Evolutionary conservation across 2,113 vertebrate species (phyloP).

Genomic region (Macrotis lagotis): DNA sequence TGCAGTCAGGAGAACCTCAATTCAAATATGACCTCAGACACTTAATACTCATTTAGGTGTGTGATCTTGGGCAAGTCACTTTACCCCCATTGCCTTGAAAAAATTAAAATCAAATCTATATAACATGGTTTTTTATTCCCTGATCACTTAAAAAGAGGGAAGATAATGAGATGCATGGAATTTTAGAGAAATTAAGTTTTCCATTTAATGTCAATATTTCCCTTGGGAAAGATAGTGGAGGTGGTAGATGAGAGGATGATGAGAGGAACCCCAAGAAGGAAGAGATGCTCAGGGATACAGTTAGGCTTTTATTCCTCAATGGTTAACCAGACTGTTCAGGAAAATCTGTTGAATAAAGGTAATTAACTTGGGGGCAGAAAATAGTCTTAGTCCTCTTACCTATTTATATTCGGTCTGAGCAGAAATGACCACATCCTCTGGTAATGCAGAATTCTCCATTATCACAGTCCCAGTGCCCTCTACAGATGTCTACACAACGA

Average conservation of each 20-base stretch:
- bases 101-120: no score
- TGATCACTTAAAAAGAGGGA: neutral
- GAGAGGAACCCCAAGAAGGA: neutral
- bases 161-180: neutral
- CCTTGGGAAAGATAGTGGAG: neutral
- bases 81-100: no score
- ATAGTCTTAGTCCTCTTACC: conserved; percentile 35
- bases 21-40: no score
- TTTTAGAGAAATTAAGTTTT: neutral
- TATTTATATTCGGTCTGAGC: neutral
- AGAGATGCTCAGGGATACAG: neutral
- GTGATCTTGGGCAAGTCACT: no score
- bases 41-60: no score
- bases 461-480: conserved; percentile 22
- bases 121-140: neutral
- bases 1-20: no score
- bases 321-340: neutral
- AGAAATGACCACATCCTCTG: conserved; percentile 20
- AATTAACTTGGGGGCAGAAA: neutral
- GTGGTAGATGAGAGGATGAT: neutral
- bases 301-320: neutral
- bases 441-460: neutral
- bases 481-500: conserved; percentile 33
- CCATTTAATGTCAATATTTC: neutral
- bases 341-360: neutral